These are phyloP conservation scores for Lumbricus terrestris DNA, from an alignment of 2,888 invertebrate species.

Conservation along the genomic window DNA sequence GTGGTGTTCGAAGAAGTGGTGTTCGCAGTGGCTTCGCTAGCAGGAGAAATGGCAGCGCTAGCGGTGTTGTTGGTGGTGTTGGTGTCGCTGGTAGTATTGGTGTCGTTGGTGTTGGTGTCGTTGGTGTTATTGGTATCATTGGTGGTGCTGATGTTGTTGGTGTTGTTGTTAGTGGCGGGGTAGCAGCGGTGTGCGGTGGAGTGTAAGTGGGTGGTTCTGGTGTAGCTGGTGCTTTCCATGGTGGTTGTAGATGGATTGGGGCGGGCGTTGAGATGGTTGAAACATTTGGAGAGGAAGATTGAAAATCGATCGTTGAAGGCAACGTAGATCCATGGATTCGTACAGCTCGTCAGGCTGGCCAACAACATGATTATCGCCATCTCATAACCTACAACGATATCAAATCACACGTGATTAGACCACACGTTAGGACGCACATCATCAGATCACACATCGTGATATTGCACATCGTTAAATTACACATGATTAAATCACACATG, in stretches of 20 bases:
- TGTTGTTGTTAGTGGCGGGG: neutral
- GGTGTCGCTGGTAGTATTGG: too few species aligned
- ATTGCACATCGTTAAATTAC: too few species aligned
- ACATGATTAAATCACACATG: too few species aligned
- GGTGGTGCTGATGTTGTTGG: neutral
- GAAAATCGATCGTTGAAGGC: conserved; percentile 21
- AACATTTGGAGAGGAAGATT: neutral
- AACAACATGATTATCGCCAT: conserved; percentile 31
- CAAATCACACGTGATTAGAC: neutral
- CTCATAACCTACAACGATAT: conserved; percentile 17
- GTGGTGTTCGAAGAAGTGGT: too few species aligned
- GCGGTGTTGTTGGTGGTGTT: too few species aligned
- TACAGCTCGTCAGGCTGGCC: conserved; percentile 31
- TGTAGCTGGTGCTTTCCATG: neutral
- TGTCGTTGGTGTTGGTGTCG: too few species aligned
- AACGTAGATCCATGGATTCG: conserved; percentile 35
- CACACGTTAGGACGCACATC: too few species aligned
- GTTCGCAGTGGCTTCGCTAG: too few species aligned
- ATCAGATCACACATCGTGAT: too few species aligned
- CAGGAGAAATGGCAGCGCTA: too few species aligned
- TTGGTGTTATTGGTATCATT: neutral
- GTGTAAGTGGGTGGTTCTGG: neutral
- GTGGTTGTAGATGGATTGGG: neutral
- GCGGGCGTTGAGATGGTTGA: neutral
- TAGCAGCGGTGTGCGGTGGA: neutral